phyloP scores from a whole-genome alignment of 1,140 invertebrate species.

The Andrena cerasifolii region DNA sequence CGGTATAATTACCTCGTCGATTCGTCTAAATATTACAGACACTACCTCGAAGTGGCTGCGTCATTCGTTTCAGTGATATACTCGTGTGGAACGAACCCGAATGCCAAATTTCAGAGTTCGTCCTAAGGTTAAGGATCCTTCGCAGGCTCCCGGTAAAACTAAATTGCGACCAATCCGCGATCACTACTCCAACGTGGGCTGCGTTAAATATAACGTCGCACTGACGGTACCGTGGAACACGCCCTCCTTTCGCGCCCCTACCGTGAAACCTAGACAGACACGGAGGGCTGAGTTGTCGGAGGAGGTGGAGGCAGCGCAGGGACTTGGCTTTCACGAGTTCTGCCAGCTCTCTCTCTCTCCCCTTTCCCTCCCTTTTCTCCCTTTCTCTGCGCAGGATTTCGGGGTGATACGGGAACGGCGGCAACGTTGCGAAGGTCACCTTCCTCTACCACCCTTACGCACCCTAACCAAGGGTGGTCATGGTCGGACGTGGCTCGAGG shows the following conservation, averaged over 20 bases:
- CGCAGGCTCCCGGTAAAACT: neutral
- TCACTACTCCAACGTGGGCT: neutral
- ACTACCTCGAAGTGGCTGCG: too few relatives aligned
- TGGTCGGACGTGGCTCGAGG: constrained; percentile 48
- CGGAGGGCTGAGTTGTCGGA: constrained; percentile 3
- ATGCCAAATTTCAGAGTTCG: neutral
- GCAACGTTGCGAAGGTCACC: constrained; percentile 60
- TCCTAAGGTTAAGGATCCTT: neutral
- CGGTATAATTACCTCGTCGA: too few relatives aligned
- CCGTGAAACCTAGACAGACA: constrained; percentile 33
- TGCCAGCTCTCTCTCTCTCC: constrained; percentile 2
- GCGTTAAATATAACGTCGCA: neutral
- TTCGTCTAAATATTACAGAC: too few relatives aligned
- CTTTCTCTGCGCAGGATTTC: neutral
- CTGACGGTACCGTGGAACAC: neutral
- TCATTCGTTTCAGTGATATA: neutral
- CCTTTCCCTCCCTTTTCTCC: neutral
- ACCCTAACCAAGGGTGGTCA: constrained; percentile 61
- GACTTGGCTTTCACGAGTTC: constrained; percentile 44
- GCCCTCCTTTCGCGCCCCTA: constrained; percentile 13
- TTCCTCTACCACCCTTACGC: constrained; percentile 65
- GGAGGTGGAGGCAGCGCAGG: constrained; percentile 30
- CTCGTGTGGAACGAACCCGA: neutral
- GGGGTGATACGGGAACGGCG: constrained; percentile 2
- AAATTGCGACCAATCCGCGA: constrained; percentile 2